These are phyloP conservation scores for Drosophila melanica DNA, from an alignment of 1,140 invertebrate species.

Conservation along the genomic window DNA sequence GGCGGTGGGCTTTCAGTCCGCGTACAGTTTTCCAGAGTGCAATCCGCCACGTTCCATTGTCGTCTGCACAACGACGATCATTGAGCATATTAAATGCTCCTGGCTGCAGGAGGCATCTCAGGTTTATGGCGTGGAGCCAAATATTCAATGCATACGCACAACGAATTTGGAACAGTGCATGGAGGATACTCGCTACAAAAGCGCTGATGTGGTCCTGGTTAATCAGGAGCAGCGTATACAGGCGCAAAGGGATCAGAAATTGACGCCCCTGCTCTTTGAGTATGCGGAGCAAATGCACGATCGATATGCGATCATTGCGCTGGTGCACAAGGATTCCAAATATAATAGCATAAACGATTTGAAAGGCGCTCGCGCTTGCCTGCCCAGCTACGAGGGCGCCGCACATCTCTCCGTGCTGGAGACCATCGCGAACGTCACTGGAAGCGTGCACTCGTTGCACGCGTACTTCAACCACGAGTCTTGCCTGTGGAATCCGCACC, in stretches of 20 bases:
- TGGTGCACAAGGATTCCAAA: constrained; percentile 87
- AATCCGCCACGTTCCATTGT: constrained; percentile 87
- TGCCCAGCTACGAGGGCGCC: constrained; percentile 88
- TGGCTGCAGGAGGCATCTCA: constrained; percentile 89
- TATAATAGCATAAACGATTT: constrained; percentile 87
- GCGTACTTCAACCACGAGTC: constrained; percentile 87
- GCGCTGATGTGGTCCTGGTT: constrained; percentile 88
- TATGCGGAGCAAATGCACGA: constrained; percentile 86
- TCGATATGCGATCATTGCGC: constrained; percentile 88
- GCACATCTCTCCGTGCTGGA: constrained; percentile 87
- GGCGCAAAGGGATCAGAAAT: constrained; percentile 85
- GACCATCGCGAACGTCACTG: constrained; percentile 85
- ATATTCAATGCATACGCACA: constrained; percentile 88
- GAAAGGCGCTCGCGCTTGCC: constrained; percentile 88
- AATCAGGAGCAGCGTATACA: constrained; percentile 86
- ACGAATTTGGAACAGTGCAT: constrained; percentile 87
- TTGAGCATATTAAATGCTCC: constrained; percentile 89
- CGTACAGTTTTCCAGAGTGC: constrained; percentile 87
- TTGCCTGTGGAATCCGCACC: constrained; percentile 86
- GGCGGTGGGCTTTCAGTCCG: constrained; percentile 87
- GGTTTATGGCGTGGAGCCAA: constrained; percentile 89
- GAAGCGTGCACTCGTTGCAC: constrained; percentile 64
- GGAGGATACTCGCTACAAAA: constrained; percentile 85
- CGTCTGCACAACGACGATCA: constrained; percentile 87
- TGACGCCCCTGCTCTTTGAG: constrained; percentile 89